A percentile compares a stretch with the other conserved stretches of the same genome.
phyloP scores from a whole-genome alignment of 2,113 vertebrate genomes.

The Pseudonaja textilis region DNA sequence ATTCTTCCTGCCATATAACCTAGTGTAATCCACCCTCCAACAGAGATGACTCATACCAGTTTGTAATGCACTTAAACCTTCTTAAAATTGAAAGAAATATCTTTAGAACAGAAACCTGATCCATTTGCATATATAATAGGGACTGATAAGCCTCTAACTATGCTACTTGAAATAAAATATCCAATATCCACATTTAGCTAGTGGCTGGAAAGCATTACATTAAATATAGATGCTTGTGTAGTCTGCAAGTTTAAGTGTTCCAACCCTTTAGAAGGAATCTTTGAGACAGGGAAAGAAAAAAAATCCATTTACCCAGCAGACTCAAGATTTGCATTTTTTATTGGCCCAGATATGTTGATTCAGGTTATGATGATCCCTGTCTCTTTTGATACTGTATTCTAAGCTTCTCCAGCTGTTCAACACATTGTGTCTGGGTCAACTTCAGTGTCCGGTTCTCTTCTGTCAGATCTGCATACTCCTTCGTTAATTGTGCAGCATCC shows the following conservation, averaged over 20 bases:
- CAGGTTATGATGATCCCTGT: conserved; percentile 88
- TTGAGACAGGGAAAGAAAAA: conserved; percentile 26
- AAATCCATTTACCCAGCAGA: conserved; percentile 46
- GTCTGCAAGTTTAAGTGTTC: conserved; percentile 58
- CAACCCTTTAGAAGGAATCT: conserved; percentile 50
- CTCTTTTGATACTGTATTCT: conserved; percentile 81
- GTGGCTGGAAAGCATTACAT: conserved; percentile 59
- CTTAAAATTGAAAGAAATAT: conserved; percentile 64
- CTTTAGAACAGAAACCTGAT: conserved; percentile 64
- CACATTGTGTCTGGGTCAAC: conserved; percentile 84
- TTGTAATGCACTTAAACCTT: conserved; percentile 54
- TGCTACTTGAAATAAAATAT: conserved; percentile 66
- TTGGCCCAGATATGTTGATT: conserved; percentile 20
- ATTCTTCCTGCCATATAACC: conserved; percentile 45
- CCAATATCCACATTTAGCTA: conserved; percentile 67
- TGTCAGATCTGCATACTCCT: conserved; percentile 85
- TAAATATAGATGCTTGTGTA: conserved; percentile 60
- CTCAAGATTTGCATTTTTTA: conserved; percentile 34
- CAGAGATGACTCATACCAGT: conserved; percentile 62
- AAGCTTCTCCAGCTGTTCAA: conserved; percentile 89
- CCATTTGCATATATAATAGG: conserved; percentile 60
- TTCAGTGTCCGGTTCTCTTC: conserved; percentile 91
- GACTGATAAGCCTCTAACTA: conserved; percentile 61
- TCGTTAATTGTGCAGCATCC: conserved; percentile 85
- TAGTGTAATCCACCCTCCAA: conserved; percentile 57